These are phyloP conservation scores for Peromyscus eremicus DNA, from an alignment of 2,797 vertebrate genomes.

Conservation along the genomic window DNA sequence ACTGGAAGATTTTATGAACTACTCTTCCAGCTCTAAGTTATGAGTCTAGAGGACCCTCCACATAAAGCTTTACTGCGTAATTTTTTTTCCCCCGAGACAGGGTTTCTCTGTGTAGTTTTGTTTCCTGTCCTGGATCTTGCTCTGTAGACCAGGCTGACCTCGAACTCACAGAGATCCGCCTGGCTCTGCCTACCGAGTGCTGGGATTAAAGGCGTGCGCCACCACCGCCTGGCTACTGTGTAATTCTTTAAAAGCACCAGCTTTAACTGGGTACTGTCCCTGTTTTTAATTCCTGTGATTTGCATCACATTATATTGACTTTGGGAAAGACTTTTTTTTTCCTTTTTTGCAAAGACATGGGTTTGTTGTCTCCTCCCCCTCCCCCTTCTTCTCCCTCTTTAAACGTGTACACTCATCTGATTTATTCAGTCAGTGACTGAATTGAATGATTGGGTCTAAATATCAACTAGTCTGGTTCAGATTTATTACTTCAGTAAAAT, in stretches of 20 bases:
- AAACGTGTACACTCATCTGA: neutral
- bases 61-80: conserved; percentile 37
- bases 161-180: too few relatives aligned
- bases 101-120: too few relatives aligned
- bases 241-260: neutral
- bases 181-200: too few relatives aligned
- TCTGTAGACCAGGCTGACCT: too few relatives aligned
- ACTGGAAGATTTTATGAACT: neutral
- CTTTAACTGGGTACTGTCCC: neutral
- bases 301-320: neutral
- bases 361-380: neutral
- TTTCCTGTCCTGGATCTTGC: too few relatives aligned
- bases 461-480: neutral
- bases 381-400: neutral
- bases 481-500: neutral
- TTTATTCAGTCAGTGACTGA: neutral
- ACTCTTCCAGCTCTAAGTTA: neutral
- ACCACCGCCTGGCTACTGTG: neutral
- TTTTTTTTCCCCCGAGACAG: neutral
- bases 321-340: neutral
- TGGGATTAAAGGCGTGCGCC: too few relatives aligned
- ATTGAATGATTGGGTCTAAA: conserved; percentile 29
- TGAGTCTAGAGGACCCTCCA: neutral
- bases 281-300: neutral
- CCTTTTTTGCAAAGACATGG: neutral